Evolutionary conservation across 2,113 vertebrate species (phyloP).

Genomic region (Lampris megalopsis): DNA sequence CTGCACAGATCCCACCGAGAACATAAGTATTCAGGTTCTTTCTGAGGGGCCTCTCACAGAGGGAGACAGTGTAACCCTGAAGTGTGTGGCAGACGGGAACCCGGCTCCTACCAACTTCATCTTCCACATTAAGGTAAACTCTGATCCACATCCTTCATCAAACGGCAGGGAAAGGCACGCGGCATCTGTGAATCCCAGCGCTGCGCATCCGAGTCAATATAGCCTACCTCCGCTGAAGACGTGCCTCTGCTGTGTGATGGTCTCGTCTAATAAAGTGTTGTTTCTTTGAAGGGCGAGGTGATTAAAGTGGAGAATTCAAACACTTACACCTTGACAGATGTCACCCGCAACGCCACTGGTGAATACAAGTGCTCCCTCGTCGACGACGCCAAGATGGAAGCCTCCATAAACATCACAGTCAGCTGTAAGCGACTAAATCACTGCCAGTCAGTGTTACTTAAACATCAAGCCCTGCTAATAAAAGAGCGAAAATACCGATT

Average conservation of each 20-base stretch:
- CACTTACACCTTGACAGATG: constrained; percentile 81
- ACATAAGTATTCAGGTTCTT: constrained; percentile 86
- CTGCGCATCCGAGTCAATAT: background rate
- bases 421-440: constrained; percentile 87
- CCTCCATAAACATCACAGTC: constrained; percentile 83
- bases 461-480: background rate
- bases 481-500: background rate
- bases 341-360: constrained; percentile 87
- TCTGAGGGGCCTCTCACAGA: constrained; percentile 85
- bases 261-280: background rate
- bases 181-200: background rate
- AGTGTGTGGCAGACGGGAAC: constrained; percentile 93
- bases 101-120: constrained; percentile 91
- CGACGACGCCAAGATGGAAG: constrained; percentile 82
- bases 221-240: no score
- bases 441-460: background rate
- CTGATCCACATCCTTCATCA: background rate
- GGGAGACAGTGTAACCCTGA: constrained; percentile 92
- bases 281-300: constrained; percentile 66
- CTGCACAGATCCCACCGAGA: constrained; percentile 91
- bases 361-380: constrained; percentile 91
- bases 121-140: constrained; percentile 86
- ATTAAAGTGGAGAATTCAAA: constrained; percentile 77
- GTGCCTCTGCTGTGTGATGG: background rate
- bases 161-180: background rate